These are phyloP conservation scores for Cyclina sinensis DNA, from an alignment of 1,140 invertebrate genomes.

Conservation along the genomic window DNA sequence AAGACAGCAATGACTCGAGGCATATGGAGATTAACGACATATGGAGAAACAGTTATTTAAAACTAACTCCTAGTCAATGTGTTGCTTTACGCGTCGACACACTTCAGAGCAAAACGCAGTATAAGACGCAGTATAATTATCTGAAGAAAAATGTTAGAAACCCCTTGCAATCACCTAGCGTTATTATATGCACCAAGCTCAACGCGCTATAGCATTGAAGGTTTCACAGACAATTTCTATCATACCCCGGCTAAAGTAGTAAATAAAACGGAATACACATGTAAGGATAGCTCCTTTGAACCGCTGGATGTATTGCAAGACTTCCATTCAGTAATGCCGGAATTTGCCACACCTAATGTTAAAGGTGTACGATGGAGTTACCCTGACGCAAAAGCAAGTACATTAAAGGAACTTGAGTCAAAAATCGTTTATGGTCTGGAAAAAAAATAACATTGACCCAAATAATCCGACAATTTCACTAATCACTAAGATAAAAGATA, in stretches of 20 bases:
- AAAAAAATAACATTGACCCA: conserved; percentile 1
- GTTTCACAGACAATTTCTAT: neutral
- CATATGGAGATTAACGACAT: neutral
- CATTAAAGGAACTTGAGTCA: neutral
- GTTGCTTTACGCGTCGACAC: conserved; percentile 15
- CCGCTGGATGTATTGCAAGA: conserved; percentile 4
- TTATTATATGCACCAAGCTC: conserved; percentile 2
- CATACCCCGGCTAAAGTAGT: neutral
- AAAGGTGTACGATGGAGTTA: conserved; percentile 32
- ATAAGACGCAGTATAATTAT: neutral
- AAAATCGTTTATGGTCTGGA: neutral
- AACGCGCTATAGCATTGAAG: neutral
- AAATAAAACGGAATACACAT: neutral
- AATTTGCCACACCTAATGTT: neutral
- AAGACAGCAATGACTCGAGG: neutral
- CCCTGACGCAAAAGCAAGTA: neutral
- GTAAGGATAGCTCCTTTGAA: neutral
- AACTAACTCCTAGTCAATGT: neutral
- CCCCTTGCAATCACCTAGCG: conserved; percentile 4
- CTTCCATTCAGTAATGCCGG: neutral
- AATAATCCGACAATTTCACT: neutral
- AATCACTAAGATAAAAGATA: neutral
- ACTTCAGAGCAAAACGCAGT: conserved; percentile 5
- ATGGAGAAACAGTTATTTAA: neutral
- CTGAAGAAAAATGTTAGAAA: neutral